These are phyloP conservation scores for Pteria penguin DNA, from an alignment of 2,888 invertebrate species.

Conservation along the genomic window DNA sequence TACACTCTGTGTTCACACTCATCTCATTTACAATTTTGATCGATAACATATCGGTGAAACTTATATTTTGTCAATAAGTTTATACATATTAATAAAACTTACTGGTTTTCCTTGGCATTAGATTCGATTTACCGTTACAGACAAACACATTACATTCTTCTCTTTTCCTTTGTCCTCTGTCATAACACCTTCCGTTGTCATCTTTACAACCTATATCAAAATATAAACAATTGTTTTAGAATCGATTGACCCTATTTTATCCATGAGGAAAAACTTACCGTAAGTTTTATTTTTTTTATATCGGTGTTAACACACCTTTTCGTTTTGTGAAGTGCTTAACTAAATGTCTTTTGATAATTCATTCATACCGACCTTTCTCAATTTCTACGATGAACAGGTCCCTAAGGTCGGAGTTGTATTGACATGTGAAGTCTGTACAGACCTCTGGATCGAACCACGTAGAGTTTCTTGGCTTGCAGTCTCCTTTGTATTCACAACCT, in stretches of 20 bases:
- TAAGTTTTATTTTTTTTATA: neutral
- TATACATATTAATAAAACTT: no score
- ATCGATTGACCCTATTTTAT: neutral
- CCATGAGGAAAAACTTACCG: neutral
- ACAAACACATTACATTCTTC: conserved; percentile 36
- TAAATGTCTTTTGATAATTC: neutral
- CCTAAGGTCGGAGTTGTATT: conserved; percentile 2
- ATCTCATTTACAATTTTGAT: no score
- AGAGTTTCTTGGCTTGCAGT: conserved; percentile 30
- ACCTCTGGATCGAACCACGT: conserved; percentile 30
- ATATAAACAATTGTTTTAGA: neutral
- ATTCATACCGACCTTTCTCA: neutral
- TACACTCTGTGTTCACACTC: no score
- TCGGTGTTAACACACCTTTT: neutral
- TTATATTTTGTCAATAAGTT: no score
- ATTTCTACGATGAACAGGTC: conserved; percentile 35
- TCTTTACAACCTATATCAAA: conserved; percentile 33
- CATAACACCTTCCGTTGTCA: conserved; percentile 28
- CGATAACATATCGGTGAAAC: no score
- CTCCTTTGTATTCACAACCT: conserved; percentile 27
- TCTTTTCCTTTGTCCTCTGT: conserved; percentile 20
- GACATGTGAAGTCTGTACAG: conserved; percentile 31
- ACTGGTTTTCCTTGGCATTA: conserved; percentile 26
- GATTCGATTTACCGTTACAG: conserved; percentile 32
- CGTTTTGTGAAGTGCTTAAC: no score